Evolutionary conservation across 2,113 vertebrate genomes (phyloP).

Genomic region (Caranx melampygus): DNA sequence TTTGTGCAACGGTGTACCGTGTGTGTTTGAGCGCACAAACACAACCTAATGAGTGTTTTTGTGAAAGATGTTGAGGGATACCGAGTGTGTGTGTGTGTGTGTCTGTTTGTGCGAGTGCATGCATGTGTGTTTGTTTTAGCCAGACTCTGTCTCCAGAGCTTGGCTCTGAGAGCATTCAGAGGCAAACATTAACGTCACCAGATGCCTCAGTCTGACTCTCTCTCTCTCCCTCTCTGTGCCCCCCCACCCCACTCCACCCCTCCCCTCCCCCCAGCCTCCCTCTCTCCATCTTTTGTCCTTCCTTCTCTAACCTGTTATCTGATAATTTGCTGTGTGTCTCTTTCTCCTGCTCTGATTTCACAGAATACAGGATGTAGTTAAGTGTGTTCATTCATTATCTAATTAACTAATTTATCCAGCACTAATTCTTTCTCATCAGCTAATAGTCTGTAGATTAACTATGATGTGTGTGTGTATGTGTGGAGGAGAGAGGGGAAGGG

Average conservation of each 20-base stretch:
- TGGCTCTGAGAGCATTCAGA: conserved; percentile 54
- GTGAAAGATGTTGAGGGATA: conserved; percentile 2
- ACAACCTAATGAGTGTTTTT: conserved; percentile 50
- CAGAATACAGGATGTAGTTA: conserved; percentile 66
- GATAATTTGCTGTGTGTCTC: conserved; percentile 51
- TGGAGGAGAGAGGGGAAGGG: background rate
- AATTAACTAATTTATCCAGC: conserved; percentile 74
- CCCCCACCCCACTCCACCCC: background rate
- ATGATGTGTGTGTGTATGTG: conserved; percentile 44
- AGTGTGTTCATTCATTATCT: conserved; percentile 76
- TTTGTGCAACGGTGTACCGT: conserved; percentile 24
- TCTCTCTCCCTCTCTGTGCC: background rate
- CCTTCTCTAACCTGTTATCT: conserved; percentile 60
- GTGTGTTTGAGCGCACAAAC: conserved; percentile 39
- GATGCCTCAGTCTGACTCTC: conserved; percentile 53
- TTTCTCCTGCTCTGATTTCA: conserved; percentile 53
- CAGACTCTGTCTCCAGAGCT: conserved; percentile 54
- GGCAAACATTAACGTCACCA: conserved; percentile 69
- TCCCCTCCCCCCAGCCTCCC: background rate
- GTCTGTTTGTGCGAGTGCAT: conserved; percentile 1
- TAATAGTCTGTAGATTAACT: conserved; percentile 72
- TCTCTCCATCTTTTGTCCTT: conserved; percentile 64
- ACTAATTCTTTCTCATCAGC: conserved; percentile 75
- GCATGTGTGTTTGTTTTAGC: conserved; percentile 52
- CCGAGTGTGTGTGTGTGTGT: conserved; percentile 15